Evolutionary conservation across 2,888 invertebrate genomes (phyloP).

Genomic region (Dendrolimus pini): DNA sequence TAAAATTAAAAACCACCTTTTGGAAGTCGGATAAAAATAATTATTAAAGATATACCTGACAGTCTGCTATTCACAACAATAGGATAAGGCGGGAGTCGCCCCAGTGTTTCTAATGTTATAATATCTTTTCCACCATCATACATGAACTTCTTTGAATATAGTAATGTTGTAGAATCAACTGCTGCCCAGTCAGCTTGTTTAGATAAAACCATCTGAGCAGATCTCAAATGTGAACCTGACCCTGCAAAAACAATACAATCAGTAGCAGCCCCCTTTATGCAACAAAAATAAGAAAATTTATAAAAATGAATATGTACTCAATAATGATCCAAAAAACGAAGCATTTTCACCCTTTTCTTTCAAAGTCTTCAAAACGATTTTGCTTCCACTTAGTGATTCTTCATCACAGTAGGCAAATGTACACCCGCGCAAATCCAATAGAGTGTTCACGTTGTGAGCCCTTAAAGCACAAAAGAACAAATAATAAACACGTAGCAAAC

Average conservation of each 20-base stretch:
- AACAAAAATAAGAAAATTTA: not conserved
- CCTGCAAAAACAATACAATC: slow-evolving; percentile 32
- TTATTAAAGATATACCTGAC: slow-evolving; percentile 51
- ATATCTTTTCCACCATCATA: slow-evolving; percentile 76
- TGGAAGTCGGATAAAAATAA: not conserved
- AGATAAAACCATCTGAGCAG: slow-evolving; percentile 78
- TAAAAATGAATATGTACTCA: slow-evolving; percentile 48
- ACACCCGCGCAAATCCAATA: slow-evolving; percentile 75
- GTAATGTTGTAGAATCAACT: slow-evolving; percentile 77
- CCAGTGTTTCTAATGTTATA: slow-evolving; percentile 77
- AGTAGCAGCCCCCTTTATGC: not conserved
- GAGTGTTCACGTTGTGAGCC: slow-evolving; percentile 73
- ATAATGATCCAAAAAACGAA: slow-evolving; percentile 75
- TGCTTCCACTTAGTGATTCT: slow-evolving; percentile 74
- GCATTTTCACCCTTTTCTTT: slow-evolving; percentile 77
- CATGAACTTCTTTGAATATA: slow-evolving; percentile 72
- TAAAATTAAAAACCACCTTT: too few species aligned
- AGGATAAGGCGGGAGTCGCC: slow-evolving; percentile 81
- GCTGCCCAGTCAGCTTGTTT: slow-evolving; percentile 80
- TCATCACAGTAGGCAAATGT: slow-evolving; percentile 73
- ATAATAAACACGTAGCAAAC: slow-evolving; percentile 10
- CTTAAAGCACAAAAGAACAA: slow-evolving; percentile 35
- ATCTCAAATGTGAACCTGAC: slow-evolving; percentile 78
- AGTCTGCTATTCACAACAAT: slow-evolving; percentile 77
- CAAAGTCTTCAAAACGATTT: slow-evolving; percentile 68